These are phyloP conservation scores for Nomada hirtipes DNA, from an alignment of 2,888 invertebrate genomes.

Conservation along the genomic window DNA sequence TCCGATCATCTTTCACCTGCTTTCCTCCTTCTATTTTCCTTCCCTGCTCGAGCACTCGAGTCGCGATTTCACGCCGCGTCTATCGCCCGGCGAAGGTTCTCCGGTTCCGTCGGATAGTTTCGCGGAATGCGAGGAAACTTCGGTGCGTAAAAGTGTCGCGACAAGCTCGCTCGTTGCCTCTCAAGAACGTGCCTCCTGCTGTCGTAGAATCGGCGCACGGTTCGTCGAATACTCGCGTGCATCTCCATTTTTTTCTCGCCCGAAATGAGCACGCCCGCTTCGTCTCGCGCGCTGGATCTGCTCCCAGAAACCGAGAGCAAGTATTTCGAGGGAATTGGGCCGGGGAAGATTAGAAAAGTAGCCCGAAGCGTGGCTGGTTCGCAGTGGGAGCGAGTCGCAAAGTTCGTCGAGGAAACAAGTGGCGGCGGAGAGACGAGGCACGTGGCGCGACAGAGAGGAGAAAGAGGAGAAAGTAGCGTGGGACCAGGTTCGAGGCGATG, in stretches of 20 bases:
- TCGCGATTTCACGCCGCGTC: not conserved
- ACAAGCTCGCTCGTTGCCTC: not conserved
- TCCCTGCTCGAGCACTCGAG: not conserved
- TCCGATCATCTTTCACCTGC: not conserved
- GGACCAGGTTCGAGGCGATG: not conserved
- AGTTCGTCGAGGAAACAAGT: not conserved
- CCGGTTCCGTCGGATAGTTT: not conserved
- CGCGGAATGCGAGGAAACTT: conserved; percentile 8
- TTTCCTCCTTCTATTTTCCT: too few species aligned
- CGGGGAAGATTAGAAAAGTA: conserved; percentile 32
- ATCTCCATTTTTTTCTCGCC: not conserved
- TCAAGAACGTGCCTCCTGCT: not conserved
- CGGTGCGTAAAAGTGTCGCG: not conserved
- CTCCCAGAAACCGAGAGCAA: not conserved
- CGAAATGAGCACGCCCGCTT: not conserved
- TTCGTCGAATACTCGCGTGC: not conserved
- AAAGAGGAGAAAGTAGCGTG: conserved; percentile 1
- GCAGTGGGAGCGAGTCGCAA: not conserved
- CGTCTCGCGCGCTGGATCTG: not conserved
- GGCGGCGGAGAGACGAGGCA: not conserved
- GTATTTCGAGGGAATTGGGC: conserved; percentile 27
- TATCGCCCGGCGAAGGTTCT: not conserved
- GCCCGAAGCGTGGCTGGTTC: conserved; percentile 13
- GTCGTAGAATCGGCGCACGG: not conserved
- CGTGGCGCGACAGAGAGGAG: not conserved